Evolutionary conservation across 2,888 invertebrate genomes (phyloP).

Genomic region (Coleophora flavipennella): DNA sequence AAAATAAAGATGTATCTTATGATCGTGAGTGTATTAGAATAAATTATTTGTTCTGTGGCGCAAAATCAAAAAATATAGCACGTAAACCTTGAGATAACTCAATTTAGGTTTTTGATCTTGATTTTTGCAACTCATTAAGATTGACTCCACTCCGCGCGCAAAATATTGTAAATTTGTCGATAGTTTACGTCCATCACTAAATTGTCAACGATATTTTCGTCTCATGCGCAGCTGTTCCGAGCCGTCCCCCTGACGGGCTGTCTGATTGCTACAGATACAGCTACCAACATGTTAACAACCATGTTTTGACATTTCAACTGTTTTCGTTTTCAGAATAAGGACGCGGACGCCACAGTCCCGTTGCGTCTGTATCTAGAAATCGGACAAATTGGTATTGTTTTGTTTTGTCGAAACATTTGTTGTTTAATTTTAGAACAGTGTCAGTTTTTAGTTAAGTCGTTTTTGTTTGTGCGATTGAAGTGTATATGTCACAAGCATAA

Average conservation of each 20-base stretch:
- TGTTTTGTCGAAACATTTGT: no score
- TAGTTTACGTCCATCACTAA: constrained; percentile 24
- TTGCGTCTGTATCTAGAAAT: constrained; percentile 27
- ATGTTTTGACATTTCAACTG: constrained; percentile 60
- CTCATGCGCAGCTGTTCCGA: constrained; percentile 52
- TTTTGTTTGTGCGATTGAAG: not conserved
- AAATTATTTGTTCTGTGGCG: no score
- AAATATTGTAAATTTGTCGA: constrained; percentile 8
- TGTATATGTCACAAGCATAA: no score
- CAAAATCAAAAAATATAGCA: no score
- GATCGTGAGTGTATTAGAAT: no score
- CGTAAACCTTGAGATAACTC: no score
- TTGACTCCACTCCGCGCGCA: no score
- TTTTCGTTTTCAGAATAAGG: constrained; percentile 35
- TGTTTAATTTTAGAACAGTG: not conserved
- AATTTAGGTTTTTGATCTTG: no score
- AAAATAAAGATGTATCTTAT: no score
- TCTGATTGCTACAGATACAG: not conserved
- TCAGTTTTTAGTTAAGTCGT: not conserved
- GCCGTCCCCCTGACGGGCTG: constrained; percentile 6
- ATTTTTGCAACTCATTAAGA: no score
- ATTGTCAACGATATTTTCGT: constrained; percentile 44
- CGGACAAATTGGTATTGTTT: constrained; percentile 36
- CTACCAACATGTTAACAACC: constrained; percentile 57
- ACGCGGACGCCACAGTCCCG: constrained; percentile 6